These are phyloP conservation scores for Eurypyga helias DNA, from an alignment of 2,113 vertebrate species.

Conservation along the genomic window DNA sequence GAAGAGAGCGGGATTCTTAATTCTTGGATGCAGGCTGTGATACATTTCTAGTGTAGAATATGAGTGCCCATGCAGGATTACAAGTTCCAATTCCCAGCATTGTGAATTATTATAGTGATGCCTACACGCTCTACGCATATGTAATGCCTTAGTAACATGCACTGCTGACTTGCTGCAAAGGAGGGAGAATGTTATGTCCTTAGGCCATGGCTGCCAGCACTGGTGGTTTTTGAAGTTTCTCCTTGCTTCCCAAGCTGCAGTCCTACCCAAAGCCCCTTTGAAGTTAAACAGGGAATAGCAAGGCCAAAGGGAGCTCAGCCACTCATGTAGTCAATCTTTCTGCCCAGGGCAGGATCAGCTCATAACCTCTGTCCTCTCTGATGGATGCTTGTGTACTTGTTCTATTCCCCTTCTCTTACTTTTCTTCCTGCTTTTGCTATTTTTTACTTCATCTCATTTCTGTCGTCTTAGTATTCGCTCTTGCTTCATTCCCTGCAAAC, in stretches of 20 bases:
- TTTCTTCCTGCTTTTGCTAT: background rate
- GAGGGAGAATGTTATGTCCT: background rate
- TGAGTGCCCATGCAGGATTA: background rate
- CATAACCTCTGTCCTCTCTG: background rate
- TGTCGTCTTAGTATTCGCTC: background rate
- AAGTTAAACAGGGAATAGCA: background rate
- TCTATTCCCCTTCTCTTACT: background rate
- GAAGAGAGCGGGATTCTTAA: background rate
- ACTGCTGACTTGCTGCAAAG: background rate
- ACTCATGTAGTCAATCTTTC: background rate
- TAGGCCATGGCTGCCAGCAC: background rate
- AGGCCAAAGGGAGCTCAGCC: background rate
- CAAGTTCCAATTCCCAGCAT: background rate
- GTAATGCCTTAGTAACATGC: background rate
- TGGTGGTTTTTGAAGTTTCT: background rate
- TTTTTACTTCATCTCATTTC: background rate
- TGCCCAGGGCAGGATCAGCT: conserved; percentile 27
- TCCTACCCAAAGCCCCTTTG: background rate
- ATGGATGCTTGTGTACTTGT: background rate
- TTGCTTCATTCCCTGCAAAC: background rate
- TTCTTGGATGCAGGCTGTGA: background rate
- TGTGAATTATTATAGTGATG: background rate
- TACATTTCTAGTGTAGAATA: fast-evolving
- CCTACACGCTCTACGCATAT: fast-evolving
- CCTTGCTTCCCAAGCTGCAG: background rate